phyloP scores from a whole-genome alignment of 30 jellyfish, hydroid and myxozoan genomes.

The Turritopsis dohrnii region DNA sequence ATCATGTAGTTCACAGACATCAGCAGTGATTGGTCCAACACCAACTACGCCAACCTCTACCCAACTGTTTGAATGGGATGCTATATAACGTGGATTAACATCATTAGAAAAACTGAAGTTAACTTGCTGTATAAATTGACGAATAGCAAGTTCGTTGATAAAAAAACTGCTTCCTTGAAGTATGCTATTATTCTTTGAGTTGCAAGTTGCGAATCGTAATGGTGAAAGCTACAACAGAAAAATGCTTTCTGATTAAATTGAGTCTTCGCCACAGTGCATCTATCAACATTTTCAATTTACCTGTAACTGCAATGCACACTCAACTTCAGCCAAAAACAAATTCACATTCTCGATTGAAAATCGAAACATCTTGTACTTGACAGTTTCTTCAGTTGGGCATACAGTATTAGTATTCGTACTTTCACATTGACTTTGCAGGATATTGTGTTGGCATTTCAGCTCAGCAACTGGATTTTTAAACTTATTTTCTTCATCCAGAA shows the following conservation, averaged over 20 bases:
- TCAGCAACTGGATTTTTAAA: conserved; percentile 44
- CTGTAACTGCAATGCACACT: conserved; percentile 76
- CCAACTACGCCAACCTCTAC: conserved; percentile 82
- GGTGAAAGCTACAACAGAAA: conserved; percentile 73
- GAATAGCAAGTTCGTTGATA: conserved; percentile 53
- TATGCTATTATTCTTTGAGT: conserved; percentile 46
- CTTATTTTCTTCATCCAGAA: conserved; percentile 64
- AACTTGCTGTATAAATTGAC: conserved; percentile 78
- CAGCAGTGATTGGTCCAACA: conserved; percentile 90
- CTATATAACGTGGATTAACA: conserved; percentile 29
- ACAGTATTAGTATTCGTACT: conserved; percentile 21
- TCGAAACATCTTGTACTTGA: conserved; percentile 81
- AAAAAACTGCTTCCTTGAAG: conserved; percentile 74
- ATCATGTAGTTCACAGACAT: conserved; percentile 24
- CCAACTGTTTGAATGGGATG: conserved; percentile 73
- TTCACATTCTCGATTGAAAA: conserved; percentile 62
- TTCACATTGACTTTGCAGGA: conserved; percentile 43
- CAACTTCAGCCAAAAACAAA: conserved; percentile 68
- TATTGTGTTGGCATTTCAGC: conserved; percentile 64
- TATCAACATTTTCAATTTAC: conserved; percentile 18
- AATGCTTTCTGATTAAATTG: background rate
- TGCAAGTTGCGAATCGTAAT: conserved; percentile 57
- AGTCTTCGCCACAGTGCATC: background rate
- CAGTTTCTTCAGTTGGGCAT: conserved; percentile 77
- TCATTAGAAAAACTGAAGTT: conserved; percentile 44